Percentiles rank a stretch among this genome's conserved stretches.
phyloP scores from a whole-genome alignment of 2,888 invertebrate genomes.

The Aphrophora alni region DNA sequence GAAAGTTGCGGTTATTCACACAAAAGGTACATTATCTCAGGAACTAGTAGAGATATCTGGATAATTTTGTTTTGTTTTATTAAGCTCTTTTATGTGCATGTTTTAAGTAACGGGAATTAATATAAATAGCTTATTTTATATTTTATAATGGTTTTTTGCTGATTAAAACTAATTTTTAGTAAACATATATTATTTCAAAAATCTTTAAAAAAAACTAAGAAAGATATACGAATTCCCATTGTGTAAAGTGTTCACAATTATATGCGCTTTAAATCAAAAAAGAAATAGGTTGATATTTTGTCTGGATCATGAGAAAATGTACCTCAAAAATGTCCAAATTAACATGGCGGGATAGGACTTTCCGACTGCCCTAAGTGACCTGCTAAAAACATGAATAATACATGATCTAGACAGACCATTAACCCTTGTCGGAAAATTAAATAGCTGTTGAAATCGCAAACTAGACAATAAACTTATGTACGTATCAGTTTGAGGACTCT shows the following conservation, averaged over 20 bases:
- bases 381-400: no score
- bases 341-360: conserved; percentile 13
- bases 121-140: background rate
- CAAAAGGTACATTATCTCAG: no score
- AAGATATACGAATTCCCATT: background rate
- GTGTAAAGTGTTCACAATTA: background rate
- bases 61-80: conserved; percentile 1
- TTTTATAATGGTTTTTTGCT: conserved; percentile 6
- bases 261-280: background rate
- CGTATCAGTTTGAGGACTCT: no score
- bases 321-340: background rate
- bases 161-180: background rate
- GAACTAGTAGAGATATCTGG: background rate
- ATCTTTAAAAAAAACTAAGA: background rate
- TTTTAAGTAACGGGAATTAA: background rate
- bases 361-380: conserved; percentile 10
- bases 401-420: no score
- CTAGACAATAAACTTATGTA: no score
- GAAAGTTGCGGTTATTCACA: background rate
- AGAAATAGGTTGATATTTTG: background rate
- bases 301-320: no score
- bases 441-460: no score
- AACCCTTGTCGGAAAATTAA: no score
- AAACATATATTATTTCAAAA: background rate
- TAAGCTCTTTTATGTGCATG: conserved; percentile 17